A percentile compares a stretch with the other conserved stretches of the same genome.
phyloP scores from a whole-genome alignment of 2,888 invertebrate genomes.

The Zeuzera pyrina region DNA sequence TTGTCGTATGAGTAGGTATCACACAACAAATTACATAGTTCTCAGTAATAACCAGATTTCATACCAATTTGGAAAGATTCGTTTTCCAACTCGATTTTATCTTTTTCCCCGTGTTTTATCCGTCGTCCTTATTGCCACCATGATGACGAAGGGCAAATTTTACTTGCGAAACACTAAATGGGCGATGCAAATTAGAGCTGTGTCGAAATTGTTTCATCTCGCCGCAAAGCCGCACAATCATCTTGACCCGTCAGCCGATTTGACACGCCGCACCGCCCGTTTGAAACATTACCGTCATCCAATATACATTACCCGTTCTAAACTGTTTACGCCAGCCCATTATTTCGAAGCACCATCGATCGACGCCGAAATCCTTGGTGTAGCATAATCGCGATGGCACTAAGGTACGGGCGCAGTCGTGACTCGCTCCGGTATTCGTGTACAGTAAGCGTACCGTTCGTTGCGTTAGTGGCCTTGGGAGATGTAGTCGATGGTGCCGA shows the following conservation, averaged over 20 bases:
- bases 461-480: constrained; percentile 54
- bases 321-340: constrained; percentile 7
- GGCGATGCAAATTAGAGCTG: constrained; percentile 16
- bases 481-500: constrained; percentile 36
- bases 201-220: constrained; percentile 17
- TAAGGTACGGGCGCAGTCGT: constrained; percentile 31
- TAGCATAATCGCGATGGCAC: constrained; percentile 29
- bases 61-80: no score
- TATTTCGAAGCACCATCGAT: constrained; percentile 13
- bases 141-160: neutral
- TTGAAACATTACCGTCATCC: constrained; percentile 4
- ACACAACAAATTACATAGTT: no score
- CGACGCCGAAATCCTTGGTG: constrained; percentile 28
- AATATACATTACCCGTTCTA: constrained; percentile 15
- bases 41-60: no score
- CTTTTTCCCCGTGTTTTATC: no score
- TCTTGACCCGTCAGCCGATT: constrained; percentile 12
- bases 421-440: constrained; percentile 38
- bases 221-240: constrained; percentile 16
- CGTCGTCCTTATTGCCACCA: no score
- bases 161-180: constrained; percentile 4
- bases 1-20: no score
- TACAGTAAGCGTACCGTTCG: constrained; percentile 56
- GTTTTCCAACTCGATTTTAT: no score
- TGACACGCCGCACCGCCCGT: neutral